Base-by-base conservation (phyloP, 2,797 vertebrate species). In the Pantherophis vulpinus region DNA sequence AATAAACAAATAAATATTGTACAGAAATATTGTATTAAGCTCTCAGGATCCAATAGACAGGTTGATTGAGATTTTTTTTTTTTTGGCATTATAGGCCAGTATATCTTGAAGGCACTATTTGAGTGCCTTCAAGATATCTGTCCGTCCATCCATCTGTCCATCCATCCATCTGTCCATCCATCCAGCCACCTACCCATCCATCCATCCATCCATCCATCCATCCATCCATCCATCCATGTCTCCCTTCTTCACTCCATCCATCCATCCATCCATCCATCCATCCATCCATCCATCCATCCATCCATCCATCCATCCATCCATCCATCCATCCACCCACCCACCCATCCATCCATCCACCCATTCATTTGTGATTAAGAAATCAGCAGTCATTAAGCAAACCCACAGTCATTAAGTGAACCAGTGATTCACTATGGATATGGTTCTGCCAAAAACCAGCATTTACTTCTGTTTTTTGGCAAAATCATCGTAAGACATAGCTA, bases 261-360 rank as follows among this genome's bases (percentile, higher is more conserved):
- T 37, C 37, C 37, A 37, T 37, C 37, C 37, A 37, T 4, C 27
- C 0, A 1, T 11, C 9, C 3, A 4, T 4, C 60, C 1, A 10
- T 11, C 25, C 9, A 11, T 1, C 1, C 32, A 32, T 59, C 18
- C 2, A 0, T 8, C 59, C 2, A 8, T 8, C 58, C 2, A 7
- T 23, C 18, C 0, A 0, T 20, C 58, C 2, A 13, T 2, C 63
- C 3, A 12, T 29, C 60, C 0, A 1, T 9, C 59, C 23, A 23
- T 60, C 59, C 5, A 23, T 8, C 59, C 20, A 60, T 23, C 59
- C 23, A 60, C 3, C 18, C 56, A 58, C 0, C 56, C 5, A 56
- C 0, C 13, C 20, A 59, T 8, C 6, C 58, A 59, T 23, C 20
- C 58, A 59, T 8, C 58, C 58, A 56, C 3, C 55, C 58, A 59